Base-by-base conservation (phyloP, 2,888 invertebrate genomes). In the Anorthoa munda region DNA sequence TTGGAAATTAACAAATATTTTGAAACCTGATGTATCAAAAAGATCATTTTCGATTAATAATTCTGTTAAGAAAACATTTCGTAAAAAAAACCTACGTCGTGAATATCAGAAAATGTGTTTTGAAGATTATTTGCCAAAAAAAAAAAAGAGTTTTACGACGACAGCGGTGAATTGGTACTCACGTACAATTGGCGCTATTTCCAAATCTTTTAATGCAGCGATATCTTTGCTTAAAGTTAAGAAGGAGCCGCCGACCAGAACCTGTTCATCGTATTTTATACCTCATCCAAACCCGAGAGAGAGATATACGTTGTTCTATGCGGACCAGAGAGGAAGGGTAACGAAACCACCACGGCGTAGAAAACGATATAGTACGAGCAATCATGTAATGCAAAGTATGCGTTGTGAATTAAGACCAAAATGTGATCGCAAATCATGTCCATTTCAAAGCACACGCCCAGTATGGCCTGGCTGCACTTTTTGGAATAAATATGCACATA, bases 251-350 rank as follows among this genome's bases (percentile, higher is more conserved):
- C 59, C 75, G 55, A 58, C 17, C 2, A 45, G 45, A 60, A 17
- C 58, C 63, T 45, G 55, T 45, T 55, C 73, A 31, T 64, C 81
- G 21, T 66, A 55, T 50, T 45, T 75, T 50, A 48, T 45, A 26
- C 63, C 55, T 66, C 79, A 86, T 72, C 89, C 90, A 23, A 85
- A 90, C 75, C 88, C 88, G 21, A 78, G 61, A 45, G 91, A 80
- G 61, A 88, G 78, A 78, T 93, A 92, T 66, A 83, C 83, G 26
- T 77, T 92, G 23, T 89, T 77, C 60, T 89, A 88, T 82, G 79
- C 84, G 18, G 67, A 76, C 4, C 77, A 84, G 15, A 90, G 88
- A 84, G 91, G 92, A 17, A 91, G 93, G 91, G 80, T 91, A n/a
- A 88, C 91, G 77, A 92, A 92, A 86, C 88, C 90, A 31, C 46